These are phyloP conservation scores for Torymus texanus DNA, from an alignment of 2,888 invertebrate genomes.

Conservation along the genomic window DNA sequence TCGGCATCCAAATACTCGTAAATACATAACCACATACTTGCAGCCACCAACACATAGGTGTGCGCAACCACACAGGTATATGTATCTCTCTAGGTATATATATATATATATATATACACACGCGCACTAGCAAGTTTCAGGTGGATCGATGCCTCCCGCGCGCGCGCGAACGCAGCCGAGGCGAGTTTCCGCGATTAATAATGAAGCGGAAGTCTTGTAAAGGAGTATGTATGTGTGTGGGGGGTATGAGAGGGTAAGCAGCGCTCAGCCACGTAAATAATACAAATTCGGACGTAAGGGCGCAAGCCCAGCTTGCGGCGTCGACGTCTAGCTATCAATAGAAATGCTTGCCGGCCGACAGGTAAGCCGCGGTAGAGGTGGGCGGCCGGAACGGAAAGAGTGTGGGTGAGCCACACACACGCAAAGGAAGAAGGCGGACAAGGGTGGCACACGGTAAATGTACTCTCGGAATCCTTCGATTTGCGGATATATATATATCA, in stretches of 20 bases:
- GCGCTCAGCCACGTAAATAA: conserved; percentile 29
- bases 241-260: too few relatives aligned
- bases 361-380: background rate
- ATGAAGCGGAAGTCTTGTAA: conserved; percentile 37
- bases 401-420: too few relatives aligned
- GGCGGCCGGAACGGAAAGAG: too few relatives aligned
- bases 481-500: too few relatives aligned
- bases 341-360: background rate
- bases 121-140: background rate
- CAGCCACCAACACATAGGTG: background rate
- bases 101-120: too few relatives aligned
- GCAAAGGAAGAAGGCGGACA: too few relatives aligned
- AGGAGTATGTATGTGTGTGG: background rate
- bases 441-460: too few relatives aligned
- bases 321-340: conserved; percentile 19
- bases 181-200: conserved; percentile 44
- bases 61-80: background rate
- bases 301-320: background rate
- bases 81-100: background rate
- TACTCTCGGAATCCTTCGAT: too few relatives aligned
- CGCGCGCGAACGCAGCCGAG: conserved; percentile 6
- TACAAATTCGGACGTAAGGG: conserved; percentile 14
- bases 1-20: background rate
- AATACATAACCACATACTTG: background rate
- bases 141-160: conserved; percentile 36